phyloP scores from a whole-genome alignment of 1,140 invertebrate genomes.

The Harlomillsia oculata region DNA sequence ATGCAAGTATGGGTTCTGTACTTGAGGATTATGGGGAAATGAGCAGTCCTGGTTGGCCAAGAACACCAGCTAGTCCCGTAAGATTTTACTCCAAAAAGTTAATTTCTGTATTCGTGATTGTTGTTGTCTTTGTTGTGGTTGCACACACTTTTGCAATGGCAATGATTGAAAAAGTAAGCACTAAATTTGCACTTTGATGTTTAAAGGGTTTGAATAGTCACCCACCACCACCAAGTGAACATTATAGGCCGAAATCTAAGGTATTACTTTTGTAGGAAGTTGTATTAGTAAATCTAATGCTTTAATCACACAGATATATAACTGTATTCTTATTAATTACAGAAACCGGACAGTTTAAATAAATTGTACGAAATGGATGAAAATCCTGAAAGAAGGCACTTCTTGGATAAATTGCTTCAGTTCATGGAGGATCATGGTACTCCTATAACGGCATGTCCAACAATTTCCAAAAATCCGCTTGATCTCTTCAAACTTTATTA shows the following conservation, averaged over 20 bases:
- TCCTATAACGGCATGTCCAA: slow-evolving; percentile 87
- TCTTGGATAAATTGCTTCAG: slow-evolving; percentile 74
- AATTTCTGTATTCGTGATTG: slow-evolving; percentile 3
- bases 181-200: slow-evolving; percentile 23
- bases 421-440: slow-evolving; percentile 90
- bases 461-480: slow-evolving; percentile 93
- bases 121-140: background rate
- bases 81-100: slow-evolving; percentile 38
- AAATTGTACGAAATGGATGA: slow-evolving; percentile 96
- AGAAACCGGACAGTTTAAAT: slow-evolving; percentile 81
- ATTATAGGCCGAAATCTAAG: slow-evolving; percentile 33
- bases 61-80: slow-evolving; percentile 83
- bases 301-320: slow-evolving; percentile 1
- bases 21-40: slow-evolving; percentile 85
- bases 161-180: no score
- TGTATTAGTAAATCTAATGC: background rate
- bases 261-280: slow-evolving; percentile 26
- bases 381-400: slow-evolving; percentile 64
- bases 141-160: background rate
- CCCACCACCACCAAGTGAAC: slow-evolving; percentile 32
- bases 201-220: slow-evolving; percentile 34
- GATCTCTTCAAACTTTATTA: slow-evolving; percentile 94
- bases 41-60: slow-evolving; percentile 70
- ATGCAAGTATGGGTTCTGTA: slow-evolving; percentile 66
- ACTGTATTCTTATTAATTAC: slow-evolving; percentile 35